Conservation (phyloP, 2,797 vertebrate genomes). For the Hydrocynus forskahlii region DNA sequence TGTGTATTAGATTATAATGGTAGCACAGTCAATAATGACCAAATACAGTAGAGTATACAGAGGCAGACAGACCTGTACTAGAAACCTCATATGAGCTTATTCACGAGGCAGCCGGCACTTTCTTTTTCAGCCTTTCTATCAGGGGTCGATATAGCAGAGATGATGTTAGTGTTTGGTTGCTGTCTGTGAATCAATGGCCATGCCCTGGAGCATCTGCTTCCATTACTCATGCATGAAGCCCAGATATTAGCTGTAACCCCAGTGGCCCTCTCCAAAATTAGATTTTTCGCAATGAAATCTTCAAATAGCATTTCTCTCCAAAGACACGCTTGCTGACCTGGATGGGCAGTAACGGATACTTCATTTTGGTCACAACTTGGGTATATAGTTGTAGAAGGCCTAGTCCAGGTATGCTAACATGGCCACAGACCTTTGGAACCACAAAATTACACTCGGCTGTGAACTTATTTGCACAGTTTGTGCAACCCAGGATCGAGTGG, state of each 20-base stretch:
- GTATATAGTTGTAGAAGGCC: neutral
- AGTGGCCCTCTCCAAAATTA: conserved; percentile 49
- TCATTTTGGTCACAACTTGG: neutral
- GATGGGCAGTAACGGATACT: neutral
- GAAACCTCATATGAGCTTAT: conserved; percentile 33
- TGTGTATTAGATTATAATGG: conserved; percentile 3
- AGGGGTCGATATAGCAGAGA: conserved; percentile 2
- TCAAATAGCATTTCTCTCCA: conserved; percentile 2
- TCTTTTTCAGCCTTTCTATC: conserved; percentile 27
- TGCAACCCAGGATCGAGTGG: neutral
- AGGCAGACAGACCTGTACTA: conserved; percentile 18
- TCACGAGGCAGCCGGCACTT: conserved; percentile 12
- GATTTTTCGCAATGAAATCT: conserved; percentile 46
- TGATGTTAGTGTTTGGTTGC: conserved; percentile 39
- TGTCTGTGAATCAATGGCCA: conserved; percentile 40
- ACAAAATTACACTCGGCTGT: neutral
- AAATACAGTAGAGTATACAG: conserved; percentile 29
- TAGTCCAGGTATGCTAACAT: neutral
- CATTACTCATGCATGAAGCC: conserved; percentile 50
- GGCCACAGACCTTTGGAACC: neutral
- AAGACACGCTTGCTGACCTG: neutral
- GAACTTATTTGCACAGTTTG: conserved; percentile 2
- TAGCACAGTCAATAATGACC: conserved; percentile 37
- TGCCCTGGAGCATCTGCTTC: conserved; percentile 43
- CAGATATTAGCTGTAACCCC: conserved; percentile 49